Conservation (phyloP, 2,113 vertebrate genomes). For the Elanoides forficatus region DNA sequence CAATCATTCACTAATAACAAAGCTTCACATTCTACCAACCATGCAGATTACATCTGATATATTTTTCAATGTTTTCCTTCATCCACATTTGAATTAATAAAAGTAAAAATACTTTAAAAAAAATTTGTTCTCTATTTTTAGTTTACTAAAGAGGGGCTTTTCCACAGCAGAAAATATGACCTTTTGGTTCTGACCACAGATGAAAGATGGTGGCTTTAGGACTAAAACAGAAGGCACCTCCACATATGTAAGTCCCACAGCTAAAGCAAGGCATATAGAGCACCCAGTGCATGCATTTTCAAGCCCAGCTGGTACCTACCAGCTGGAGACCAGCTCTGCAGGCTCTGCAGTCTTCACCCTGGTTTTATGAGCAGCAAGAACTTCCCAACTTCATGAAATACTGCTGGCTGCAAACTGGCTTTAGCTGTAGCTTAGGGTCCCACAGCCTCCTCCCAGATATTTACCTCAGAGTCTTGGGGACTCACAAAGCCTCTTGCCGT, state of each 20-base stretch:
- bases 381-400: background rate
- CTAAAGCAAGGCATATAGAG: background rate
- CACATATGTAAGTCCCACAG: background rate
- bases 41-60: background rate
- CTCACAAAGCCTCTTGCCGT: rapidly evolving
- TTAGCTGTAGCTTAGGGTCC: background rate
- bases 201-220: background rate
- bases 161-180: background rate
- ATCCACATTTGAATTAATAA: background rate
- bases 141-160: background rate
- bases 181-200: background rate
- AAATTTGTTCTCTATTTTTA: background rate
- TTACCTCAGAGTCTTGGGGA: background rate
- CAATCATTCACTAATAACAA: background rate
- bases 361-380: background rate
- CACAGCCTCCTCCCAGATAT: background rate
- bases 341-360: background rate
- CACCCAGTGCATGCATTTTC: background rate
- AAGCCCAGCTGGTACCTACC: background rate
- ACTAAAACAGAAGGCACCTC: background rate
- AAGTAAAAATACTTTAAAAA: background rate
- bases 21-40: background rate
- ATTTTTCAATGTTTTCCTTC: background rate
- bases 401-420: background rate
- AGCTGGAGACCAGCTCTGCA: background rate